Evolutionary conservation across 2,797 vertebrate species (phyloP).

Genomic region (Enteromius thamalakanensis): DNA sequence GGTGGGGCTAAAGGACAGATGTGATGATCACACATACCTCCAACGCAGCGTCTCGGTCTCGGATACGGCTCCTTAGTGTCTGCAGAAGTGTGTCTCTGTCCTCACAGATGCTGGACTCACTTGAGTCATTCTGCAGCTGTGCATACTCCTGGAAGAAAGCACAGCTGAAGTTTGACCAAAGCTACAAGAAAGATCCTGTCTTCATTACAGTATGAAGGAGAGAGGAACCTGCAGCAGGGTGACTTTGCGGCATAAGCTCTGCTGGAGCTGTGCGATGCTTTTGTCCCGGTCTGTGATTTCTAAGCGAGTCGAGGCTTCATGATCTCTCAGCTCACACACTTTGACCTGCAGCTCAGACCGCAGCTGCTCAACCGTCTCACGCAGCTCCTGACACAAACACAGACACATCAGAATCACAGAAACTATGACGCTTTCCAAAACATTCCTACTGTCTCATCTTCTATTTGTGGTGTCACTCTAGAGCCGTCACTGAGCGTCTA

Average conservation of each 20-base stretch:
- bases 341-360: slow-evolving; percentile 85
- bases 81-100: slow-evolving; percentile 82
- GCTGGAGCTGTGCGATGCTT: slow-evolving; percentile 76
- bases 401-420: not conserved
- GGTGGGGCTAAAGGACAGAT: not conserved
- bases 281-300: slow-evolving; percentile 78
- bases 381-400: slow-evolving; percentile 81
- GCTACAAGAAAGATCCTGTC: too few species aligned
- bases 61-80: slow-evolving; percentile 88
- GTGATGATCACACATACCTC: slow-evolving; percentile 78
- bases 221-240: slow-evolving; percentile 17
- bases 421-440: not conserved
- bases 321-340: slow-evolving; percentile 77
- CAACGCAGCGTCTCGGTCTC: slow-evolving; percentile 87
- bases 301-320: slow-evolving; percentile 77
- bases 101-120: slow-evolving; percentile 71
- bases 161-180: not conserved
- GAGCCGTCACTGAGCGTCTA: too few species aligned
- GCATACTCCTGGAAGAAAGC: slow-evolving; percentile 81
- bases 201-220: not conserved
- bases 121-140: slow-evolving; percentile 82
- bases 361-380: slow-evolving; percentile 79
- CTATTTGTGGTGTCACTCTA: not conserved
- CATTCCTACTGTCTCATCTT: not conserved
- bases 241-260: not conserved